Evolutionary conservation across 2,113 vertebrate species (phyloP).

Genomic region (Ploceus nigricollis): DNA sequence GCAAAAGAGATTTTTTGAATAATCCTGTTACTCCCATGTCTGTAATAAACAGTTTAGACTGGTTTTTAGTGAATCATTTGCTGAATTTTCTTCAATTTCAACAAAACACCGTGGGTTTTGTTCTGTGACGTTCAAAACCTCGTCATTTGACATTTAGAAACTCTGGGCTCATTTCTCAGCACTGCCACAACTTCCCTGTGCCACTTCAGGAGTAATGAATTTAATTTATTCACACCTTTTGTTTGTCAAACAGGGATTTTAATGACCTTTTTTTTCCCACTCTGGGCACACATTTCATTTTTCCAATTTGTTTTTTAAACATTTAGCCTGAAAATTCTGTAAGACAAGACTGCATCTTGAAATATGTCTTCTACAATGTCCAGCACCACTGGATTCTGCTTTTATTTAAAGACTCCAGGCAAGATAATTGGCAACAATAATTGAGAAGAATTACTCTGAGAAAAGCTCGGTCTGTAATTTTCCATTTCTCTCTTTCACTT

Average conservation of each 20-base stretch:
- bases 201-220: not conserved
- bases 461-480: not conserved
- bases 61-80: not conserved
- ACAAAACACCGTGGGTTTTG: not conserved
- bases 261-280: not conserved
- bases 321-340: not conserved
- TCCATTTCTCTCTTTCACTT: constrained; percentile 18
- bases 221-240: not conserved
- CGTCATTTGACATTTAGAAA: not conserved
- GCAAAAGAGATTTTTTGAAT: not conserved
- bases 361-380: not conserved
- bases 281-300: not conserved
- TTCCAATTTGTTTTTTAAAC: not conserved
- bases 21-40: not conserved
- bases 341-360: not conserved
- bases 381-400: not conserved
- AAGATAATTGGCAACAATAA: not conserved
- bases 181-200: not conserved
- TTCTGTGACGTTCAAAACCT: not conserved
- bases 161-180: not conserved
- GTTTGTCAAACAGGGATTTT: not conserved
- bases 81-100: not conserved
- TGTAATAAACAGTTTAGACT: not conserved
- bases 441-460: not conserved
- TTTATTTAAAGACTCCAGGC: not conserved